Evolutionary conservation across 1,140 invertebrate genomes (phyloP).

Genomic region (Trichonephila inaurata): DNA sequence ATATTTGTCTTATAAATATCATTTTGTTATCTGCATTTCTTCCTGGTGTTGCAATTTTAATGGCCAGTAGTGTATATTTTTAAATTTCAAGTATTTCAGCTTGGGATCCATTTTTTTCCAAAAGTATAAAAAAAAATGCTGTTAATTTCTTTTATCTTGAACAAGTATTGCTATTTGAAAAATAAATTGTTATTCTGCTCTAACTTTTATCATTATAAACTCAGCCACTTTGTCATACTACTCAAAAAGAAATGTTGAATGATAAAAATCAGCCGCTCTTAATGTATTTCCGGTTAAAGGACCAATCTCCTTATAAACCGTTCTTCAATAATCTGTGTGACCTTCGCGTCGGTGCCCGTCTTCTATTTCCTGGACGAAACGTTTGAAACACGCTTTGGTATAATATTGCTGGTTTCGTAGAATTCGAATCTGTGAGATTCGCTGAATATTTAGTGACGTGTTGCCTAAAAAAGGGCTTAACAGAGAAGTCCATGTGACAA

Average conservation of each 20-base stretch:
- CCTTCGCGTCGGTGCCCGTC: not conserved
- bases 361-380: constrained; percentile 15
- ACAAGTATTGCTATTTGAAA: too few species aligned
- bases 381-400: not conserved
- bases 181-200: too few species aligned
- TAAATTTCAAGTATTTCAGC: too few species aligned
- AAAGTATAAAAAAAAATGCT: too few species aligned
- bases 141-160: too few species aligned
- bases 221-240: not conserved
- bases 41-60: too few species aligned
- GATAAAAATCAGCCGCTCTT: constrained; percentile 16
- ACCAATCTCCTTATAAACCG: not conserved
- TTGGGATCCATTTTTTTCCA: too few species aligned
- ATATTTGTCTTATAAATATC: too few species aligned
- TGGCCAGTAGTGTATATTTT: too few species aligned
- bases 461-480: too few species aligned
- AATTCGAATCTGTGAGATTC: not conserved
- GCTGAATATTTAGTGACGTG: not conserved
- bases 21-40: too few species aligned
- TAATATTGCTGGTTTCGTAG: not conserved
- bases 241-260: not conserved
- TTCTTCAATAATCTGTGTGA: not conserved
- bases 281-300: constrained; percentile 38
- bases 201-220: not conserved
- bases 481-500: too few species aligned